Evolutionary conservation across 2,797 vertebrate genomes (phyloP).

Genomic region (Parotocinclus haroldoi): DNA sequence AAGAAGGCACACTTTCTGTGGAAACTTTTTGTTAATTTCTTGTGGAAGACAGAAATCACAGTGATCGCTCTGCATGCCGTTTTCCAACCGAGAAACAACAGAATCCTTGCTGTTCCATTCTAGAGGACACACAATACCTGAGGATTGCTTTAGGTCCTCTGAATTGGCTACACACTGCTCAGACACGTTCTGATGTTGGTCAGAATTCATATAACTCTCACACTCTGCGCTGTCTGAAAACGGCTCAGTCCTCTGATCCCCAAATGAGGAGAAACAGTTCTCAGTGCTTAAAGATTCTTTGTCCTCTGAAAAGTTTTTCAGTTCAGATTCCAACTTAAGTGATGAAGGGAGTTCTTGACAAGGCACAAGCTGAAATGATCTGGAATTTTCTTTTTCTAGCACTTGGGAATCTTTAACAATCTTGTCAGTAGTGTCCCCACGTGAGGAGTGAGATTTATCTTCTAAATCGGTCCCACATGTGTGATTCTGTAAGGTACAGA

Average conservation of each 20-base stretch:
- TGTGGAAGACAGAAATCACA: conserved; percentile 25
- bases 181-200: background rate
- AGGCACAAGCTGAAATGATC: conserved; percentile 16
- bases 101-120: conserved; percentile 48
- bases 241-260: conserved; percentile 4
- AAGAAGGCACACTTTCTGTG: conserved; percentile 4
- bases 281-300: too few species aligned
- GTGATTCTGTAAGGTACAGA: conserved; percentile 3
- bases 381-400: conserved; percentile 22
- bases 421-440: conserved; percentile 23
- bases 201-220: conserved; percentile 17
- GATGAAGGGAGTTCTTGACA: background rate
- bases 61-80: conserved; percentile 15
- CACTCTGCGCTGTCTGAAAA: conserved; percentile 24
- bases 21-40: conserved; percentile 10
- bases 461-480: conserved; percentile 17
- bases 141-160: conserved; percentile 16
- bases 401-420: conserved; percentile 14
- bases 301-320: too few species aligned
- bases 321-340: too few species aligned
- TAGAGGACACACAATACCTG: conserved; percentile 16
- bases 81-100: conserved; percentile 18
- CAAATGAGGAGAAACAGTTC: background rate
- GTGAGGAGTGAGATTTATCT: background rate
- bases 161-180: background rate